Evolutionary conservation across 2,888 invertebrate genomes (phyloP).

Genomic region (Cephonodes hylas): DNA sequence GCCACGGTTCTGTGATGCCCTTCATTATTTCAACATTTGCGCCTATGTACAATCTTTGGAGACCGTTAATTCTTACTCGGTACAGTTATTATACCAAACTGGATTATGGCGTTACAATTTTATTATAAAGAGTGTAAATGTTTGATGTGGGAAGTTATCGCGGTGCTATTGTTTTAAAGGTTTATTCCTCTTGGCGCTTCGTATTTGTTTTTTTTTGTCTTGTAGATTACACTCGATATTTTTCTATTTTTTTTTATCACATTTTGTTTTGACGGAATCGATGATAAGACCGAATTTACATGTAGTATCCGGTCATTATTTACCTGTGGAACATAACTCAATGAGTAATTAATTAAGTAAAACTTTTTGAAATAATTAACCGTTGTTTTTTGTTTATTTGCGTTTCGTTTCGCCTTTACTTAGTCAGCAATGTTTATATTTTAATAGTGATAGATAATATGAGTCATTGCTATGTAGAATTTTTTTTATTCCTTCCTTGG

Average conservation of each 20-base stretch:
- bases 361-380: too few relatives aligned
- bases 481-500: too few relatives aligned
- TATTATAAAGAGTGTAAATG: conserved; percentile 49
- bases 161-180: conserved; percentile 29
- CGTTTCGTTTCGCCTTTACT: too few relatives aligned
- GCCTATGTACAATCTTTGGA: conserved; percentile 8
- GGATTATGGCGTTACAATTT: conserved; percentile 40
- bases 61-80: conserved; percentile 29
- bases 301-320: too few relatives aligned
- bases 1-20: conserved; percentile 22
- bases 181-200: neutral
- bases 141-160: conserved; percentile 48
- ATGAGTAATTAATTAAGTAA: too few relatives aligned
- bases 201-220: neutral
- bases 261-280: neutral
- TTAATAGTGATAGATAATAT: too few relatives aligned
- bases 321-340: too few relatives aligned
- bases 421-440: too few relatives aligned
- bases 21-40: conserved; percentile 26
- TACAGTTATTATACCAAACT: conserved; percentile 41
- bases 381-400: too few relatives aligned
- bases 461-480: too few relatives aligned
- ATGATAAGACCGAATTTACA: too few relatives aligned
- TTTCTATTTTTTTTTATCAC: neutral
- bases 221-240: neutral